Evolutionary conservation across 2,888 invertebrate species (phyloP).

Genomic region (Lithophane ornitopus): DNA sequence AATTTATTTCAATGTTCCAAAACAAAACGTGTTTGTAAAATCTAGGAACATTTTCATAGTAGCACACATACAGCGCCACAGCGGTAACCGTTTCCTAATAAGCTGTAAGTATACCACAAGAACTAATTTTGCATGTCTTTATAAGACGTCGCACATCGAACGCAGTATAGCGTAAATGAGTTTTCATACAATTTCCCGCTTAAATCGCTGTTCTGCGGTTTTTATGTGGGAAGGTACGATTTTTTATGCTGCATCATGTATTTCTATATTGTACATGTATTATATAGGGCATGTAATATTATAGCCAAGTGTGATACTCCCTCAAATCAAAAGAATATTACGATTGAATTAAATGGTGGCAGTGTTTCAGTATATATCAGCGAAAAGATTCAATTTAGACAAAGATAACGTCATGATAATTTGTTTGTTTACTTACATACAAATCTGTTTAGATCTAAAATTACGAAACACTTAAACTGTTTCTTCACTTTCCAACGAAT

Average conservation of each 20-base stretch:
- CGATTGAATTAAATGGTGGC: background rate
- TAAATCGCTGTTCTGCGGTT: background rate
- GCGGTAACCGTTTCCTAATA: background rate
- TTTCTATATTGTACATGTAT: background rate
- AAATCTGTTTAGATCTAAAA: background rate
- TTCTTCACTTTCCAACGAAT: background rate
- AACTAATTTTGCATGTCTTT: constrained; percentile 21
- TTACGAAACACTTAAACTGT: background rate
- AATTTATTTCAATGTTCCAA: background rate
- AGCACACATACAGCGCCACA: background rate
- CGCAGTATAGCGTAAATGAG: constrained; percentile 22
- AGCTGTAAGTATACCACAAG: background rate
- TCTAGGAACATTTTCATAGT: background rate
- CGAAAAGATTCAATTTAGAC: background rate
- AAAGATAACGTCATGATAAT: background rate
- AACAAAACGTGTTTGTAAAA: background rate
- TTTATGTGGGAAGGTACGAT: background rate
- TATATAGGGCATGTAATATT: background rate
- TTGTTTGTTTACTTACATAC: background rate
- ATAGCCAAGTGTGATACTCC: background rate
- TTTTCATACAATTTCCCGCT: constrained; percentile 19
- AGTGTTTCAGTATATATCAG: background rate
- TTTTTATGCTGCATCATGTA: constrained; percentile 15
- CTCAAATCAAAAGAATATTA: background rate
- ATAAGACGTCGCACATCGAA: background rate